Evolutionary conservation across 2,888 invertebrate species (phyloP), one percentile per base, ranked within the genome.

Genomic region (Lasioglossum morio): DNA sequence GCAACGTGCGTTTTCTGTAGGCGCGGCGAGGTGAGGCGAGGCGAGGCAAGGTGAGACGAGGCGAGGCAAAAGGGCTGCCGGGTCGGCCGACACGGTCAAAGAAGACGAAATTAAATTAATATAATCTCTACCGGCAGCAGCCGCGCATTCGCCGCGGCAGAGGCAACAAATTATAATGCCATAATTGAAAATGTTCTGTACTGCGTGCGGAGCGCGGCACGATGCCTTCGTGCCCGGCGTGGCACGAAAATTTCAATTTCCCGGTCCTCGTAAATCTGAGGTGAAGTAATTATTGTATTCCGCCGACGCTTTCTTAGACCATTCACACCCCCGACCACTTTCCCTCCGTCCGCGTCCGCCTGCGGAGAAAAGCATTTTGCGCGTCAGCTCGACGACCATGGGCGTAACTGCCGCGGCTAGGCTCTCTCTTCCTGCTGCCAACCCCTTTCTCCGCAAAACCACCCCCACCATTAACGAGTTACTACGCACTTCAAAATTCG

Each of bases 261-360:
- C 93, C 92, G 91, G 91, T 91, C 90, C 94, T 94, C 94, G 94
- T 94, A 94, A 94, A 94, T 94, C 94, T 94, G 93, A 93, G 92
- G 92, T 92, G 92, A 93, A 94, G 94, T 94, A 94, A 94, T 94
- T 94, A 94, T 94, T 94, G 94, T 94, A 94, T 94, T 94, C 93
- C 93, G 89, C 90, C 91, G 92, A 89, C 91, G 93, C 91, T 92
- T 94, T 94, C 93, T 93, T 92, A 92, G 91, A 92, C 92, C 92
- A 94, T 93, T 94, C 92, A 91, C 92, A 92, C 93, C 48, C 37
- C 82, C 66, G 63, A 30, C 75, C 63, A 5, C 23, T 72, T 77
- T 77, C 63, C 23, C 76, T 77, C 79, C 72, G 46, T 63, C 46
- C 57, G 30, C 81, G 60, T 72, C 60, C 84, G 69, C 77, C 75